A percentile compares a stretch with the other conserved stretches of the same genome.
Evolutionary conservation across 2,113 vertebrate species (phyloP).

Genomic region (Paedocypris sp.): DNA sequence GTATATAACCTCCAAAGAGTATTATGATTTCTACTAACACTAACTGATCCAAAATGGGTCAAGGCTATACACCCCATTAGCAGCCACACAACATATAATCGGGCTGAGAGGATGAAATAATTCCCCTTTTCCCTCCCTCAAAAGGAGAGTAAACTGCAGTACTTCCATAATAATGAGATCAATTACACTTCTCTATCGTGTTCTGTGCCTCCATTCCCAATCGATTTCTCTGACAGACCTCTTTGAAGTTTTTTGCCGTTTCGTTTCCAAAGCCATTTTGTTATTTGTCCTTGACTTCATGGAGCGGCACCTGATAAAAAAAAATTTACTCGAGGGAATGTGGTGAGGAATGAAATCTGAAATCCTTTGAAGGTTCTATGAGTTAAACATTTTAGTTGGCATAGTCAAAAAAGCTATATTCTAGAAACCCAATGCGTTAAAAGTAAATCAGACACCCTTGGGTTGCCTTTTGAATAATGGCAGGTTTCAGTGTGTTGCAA

Average conservation of each 20-base stretch:
- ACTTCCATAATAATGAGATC: slow-evolving; percentile 26
- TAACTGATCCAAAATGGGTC: background rate
- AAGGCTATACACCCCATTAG: background rate
- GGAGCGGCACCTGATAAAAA: slow-evolving; percentile 1
- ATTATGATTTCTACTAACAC: background rate
- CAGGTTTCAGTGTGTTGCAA: slow-evolving; percentile 7
- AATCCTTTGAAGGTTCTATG: background rate
- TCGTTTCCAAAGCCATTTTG: background rate
- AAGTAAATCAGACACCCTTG: background rate
- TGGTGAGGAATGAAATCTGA: background rate
- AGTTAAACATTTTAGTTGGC: background rate
- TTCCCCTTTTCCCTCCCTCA: slow-evolving; percentile 9
- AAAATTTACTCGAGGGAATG: slow-evolving; percentile 4
- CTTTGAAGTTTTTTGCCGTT: slow-evolving; percentile 22
- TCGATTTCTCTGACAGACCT: slow-evolving; percentile 17
- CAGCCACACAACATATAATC: background rate
- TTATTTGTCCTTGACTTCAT: slow-evolving; percentile 27
- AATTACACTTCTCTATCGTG: slow-evolving; percentile 15
- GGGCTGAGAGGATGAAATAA: slow-evolving; percentile 2
- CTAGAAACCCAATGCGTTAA: slow-evolving; percentile 2
- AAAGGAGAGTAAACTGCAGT: slow-evolving; percentile 17
- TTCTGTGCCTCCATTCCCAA: slow-evolving; percentile 5
- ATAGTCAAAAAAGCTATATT: background rate
- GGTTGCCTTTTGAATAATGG: slow-evolving; percentile 9
- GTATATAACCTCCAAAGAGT: too few species aligned